Evolutionary conservation across 2,113 vertebrate genomes (phyloP).

Genomic region (Cricetomys ansorgei): DNA sequence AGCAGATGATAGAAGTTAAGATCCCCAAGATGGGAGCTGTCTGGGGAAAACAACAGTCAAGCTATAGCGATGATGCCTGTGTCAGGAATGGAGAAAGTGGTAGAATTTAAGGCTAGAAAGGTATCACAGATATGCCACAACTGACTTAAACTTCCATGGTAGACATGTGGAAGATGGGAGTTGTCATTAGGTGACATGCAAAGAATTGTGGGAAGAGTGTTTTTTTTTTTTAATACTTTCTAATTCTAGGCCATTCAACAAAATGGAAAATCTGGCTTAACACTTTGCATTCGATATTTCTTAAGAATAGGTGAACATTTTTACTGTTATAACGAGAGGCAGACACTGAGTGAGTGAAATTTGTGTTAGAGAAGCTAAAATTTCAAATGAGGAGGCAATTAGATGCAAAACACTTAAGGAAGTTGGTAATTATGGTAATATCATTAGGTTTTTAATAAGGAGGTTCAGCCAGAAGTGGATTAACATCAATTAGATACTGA

Average conservation of each 20-base stretch:
- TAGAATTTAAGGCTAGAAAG: neutral
- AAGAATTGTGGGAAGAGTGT: neutral
- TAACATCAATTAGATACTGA: neutral
- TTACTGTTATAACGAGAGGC: neutral
- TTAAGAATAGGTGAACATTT: neutral
- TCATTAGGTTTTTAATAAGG: conserved; percentile 19
- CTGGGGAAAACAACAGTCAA: neutral
- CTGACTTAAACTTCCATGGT: neutral
- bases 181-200: neutral
- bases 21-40: neutral
- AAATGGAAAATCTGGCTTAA: neutral
- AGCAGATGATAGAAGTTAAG: neutral
- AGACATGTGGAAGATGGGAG: neutral
- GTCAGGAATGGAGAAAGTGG: neutral
- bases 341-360: neutral
- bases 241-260: conserved; percentile 11
- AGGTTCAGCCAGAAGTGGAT: neutral
- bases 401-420: conserved; percentile 5
- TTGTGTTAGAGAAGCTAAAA: conserved; percentile 18
- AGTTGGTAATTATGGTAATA: neutral
- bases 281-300: neutral
- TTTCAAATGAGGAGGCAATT: conserved; percentile 16
- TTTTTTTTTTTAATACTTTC: neutral
- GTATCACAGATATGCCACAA: neutral
- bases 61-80: neutral